Evolutionary conservation across 2,113 vertebrate species (phyloP), one percentile per base, ranked within the genome.

Genomic region (Murina feae): DNA sequence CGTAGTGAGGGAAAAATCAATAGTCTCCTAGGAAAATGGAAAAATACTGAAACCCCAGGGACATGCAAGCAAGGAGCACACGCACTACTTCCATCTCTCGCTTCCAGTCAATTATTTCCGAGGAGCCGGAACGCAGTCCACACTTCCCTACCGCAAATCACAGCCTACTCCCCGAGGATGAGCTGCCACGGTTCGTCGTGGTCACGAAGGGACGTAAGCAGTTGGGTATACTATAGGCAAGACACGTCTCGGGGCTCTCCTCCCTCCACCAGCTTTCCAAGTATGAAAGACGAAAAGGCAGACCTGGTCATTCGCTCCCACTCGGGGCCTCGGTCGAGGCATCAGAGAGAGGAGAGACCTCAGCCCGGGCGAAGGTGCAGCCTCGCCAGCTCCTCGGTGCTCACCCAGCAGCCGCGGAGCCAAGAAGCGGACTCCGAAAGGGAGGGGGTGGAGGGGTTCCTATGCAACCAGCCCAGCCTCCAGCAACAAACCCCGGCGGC

Each of bases 401-500:
- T 76, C 75, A 37, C 86, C 44, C 12, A 6, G 63, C 39, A 53
- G 71, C 21, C 5, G 5, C 42, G 13, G 8, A 58, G 69, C 85
- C 37, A 11, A 82, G 63, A 20, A 37, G 18, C 14, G 8, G 37
- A 23, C 18, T 79, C 72, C n/a, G 42, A 51, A 90, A 35, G 23
- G 10, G 20, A 49, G 1, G 20, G 0, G 3, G 23, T 4, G 18
- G 53, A 9, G 28, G 10, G 4, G 23, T 32, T 32, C 58, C 4
- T 0, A 5, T 1, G 72, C 28, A 75, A 14, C 35, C 23, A 1
- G 1, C 2, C 25, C 51, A 0, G 12, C 0, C 39, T 17, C 23
- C 17, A 4, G 3, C 58, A 21, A 3, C 13, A 0, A 1, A 35
- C 30, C 3, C 3, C 44, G 0, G 32, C 13, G 0, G 16, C 82